Base-by-base conservation (phyloP, 2,113 vertebrate genomes). In the Eurypyga helias region DNA sequence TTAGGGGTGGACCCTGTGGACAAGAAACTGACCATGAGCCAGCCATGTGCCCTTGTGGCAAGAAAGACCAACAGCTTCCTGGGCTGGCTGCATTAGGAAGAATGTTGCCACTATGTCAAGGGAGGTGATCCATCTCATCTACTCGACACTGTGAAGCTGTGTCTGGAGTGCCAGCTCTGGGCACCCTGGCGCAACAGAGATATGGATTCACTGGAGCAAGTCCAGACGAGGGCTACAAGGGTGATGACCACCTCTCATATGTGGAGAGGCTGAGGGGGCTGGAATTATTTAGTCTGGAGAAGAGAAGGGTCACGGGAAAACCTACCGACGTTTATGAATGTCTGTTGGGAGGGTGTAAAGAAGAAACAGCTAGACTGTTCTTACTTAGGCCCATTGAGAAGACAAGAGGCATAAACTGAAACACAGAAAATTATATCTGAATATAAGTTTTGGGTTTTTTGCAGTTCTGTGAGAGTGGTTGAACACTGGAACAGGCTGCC, bases 141-240 rank as follows among this genome's bases (percentile, higher is more conserved):
- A 0, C 20, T 66, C n/a, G 52, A 25, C 28, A 9, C 20, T 61
- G 26, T 45, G 52, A 52, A 26, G 33, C 28, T 38, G 16, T 33
- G 24, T 34, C 20, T 60, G 26, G 7, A 33, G 5, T 34, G 28
- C 6, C 28, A 29, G 28, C 51, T 92, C 60, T 9, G 1, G 20
- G 9, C 8, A 38, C 9, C 10, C 19, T 0, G 1, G 7, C 58
- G 3, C 43, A 72, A 49, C 7, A 67, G 33, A 25, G 13, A 48
- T 43, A 36, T 1, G 3, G 61, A 20, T 41, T 41, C 41, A 12
- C 41, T 41, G 41, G 41, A 41, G 41, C 41, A 41, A 41, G 41
- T 41, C 41, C 41, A 41, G 41, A 9, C 41, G 41, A 41, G 41
- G 41, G 41, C 41, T 41, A 41, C 41, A 41, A 41, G 41, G 41